A percentile compares a stretch with the other conserved stretches of the same genome.
Conservation (phyloP, 2,888 invertebrate genomes). For the Icerya purchasi region DNA sequence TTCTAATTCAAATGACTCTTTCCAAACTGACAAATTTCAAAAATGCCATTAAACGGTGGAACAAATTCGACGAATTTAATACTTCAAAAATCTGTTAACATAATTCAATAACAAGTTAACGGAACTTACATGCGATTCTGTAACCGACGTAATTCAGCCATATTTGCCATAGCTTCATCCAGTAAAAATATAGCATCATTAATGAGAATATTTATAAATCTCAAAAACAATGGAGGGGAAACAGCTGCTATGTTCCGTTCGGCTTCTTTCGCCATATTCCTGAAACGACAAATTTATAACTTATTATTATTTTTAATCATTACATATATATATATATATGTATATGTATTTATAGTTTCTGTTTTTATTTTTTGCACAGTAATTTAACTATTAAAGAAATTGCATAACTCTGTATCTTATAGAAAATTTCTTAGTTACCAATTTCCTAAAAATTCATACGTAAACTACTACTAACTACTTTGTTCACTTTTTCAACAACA, state of each 20-base stretch:
- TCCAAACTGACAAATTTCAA: too few species aligned
- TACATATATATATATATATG: too few species aligned
- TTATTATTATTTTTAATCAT: not conserved
- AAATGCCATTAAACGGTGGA: too few species aligned
- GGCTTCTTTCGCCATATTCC: slow-evolving; percentile 53
- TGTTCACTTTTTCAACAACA: too few species aligned
- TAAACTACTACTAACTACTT: too few species aligned
- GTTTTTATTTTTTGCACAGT: too few species aligned
- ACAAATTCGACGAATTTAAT: not conserved
- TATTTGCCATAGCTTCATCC: slow-evolving; percentile 73
- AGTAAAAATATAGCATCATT: slow-evolving; percentile 92
- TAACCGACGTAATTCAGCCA: slow-evolving; percentile 68
- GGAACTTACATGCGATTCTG: slow-evolving; percentile 43
- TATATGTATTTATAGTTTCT: too few species aligned
- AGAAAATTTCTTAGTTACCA: too few species aligned
- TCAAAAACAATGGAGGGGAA: slow-evolving; percentile 72
- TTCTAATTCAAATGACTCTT: too few species aligned
- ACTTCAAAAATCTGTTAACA: not conserved
- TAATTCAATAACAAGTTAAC: not conserved
- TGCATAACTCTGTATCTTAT: too few species aligned
- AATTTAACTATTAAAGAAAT: too few species aligned
- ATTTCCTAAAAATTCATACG: too few species aligned
- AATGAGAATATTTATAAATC: slow-evolving; percentile 87
- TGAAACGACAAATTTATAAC: slow-evolving; percentile 25
- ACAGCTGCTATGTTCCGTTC: slow-evolving; percentile 74